Percentiles rank a stretch among this genome's conserved stretches.
Evolutionary conservation across 2,113 vertebrate species (phyloP).

Genomic region (Ammospiza caudacuta): DNA sequence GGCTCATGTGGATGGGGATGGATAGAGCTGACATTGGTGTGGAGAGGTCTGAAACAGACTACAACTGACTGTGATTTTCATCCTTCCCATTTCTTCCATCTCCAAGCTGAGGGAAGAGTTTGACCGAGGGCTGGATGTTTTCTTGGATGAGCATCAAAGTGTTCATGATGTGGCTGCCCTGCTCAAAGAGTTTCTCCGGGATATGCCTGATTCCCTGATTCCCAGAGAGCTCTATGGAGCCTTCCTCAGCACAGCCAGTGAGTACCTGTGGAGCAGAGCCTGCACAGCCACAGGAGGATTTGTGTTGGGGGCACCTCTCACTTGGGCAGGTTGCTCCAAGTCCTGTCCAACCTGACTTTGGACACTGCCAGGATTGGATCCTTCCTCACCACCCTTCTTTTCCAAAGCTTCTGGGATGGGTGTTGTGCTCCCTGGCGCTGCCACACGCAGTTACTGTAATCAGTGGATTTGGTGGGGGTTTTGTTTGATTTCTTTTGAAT

Average conservation of each 20-base stretch:
- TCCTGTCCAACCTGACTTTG: not conserved
- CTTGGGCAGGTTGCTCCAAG: not conserved
- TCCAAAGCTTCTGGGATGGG: not conserved
- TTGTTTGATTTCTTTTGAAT: fast-evolving
- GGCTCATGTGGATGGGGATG: not conserved
- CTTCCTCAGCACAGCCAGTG: conserved; percentile 90
- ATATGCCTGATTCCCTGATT: conserved; percentile 88
- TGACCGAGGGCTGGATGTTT: conserved; percentile 74
- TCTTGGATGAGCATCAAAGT: conserved; percentile 85
- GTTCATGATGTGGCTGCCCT: conserved; percentile 91
- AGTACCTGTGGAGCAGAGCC: not conserved
- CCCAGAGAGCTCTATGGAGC: conserved; percentile 86
- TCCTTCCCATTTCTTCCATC: not conserved
- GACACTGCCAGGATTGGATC: no score
- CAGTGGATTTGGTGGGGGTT: not conserved
- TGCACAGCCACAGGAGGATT: not conserved
- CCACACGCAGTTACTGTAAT: fast-evolving
- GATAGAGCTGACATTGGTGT: fast-evolving
- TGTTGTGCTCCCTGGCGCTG: not conserved
- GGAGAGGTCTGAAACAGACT: not conserved
- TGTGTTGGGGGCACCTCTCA: not conserved
- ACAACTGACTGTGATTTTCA: not conserved
- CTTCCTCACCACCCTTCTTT: not conserved
- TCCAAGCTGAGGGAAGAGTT: conserved; percentile 79
- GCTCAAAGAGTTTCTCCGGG: conserved; percentile 89